Conservation (phyloP, 2,113 vertebrate genomes). For the Odontesthes bonariensis region DNA sequence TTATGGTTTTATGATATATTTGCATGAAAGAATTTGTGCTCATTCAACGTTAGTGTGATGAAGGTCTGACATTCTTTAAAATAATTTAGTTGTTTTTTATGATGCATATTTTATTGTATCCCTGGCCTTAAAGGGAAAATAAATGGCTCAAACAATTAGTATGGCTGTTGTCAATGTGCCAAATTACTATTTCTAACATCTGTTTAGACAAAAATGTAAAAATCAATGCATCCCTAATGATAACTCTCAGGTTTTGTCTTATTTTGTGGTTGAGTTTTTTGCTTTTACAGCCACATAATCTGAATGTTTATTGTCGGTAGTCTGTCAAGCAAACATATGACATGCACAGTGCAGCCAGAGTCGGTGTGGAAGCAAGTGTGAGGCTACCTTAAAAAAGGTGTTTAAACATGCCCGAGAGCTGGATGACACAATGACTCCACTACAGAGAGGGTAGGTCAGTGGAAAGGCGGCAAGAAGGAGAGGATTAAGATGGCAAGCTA, state of each 20-base stretch:
- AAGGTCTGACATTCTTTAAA: too few relatives aligned
- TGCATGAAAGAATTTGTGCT: too few relatives aligned
- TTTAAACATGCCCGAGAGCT: conserved; percentile 48
- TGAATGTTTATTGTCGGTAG: conserved; percentile 18
- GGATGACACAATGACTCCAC: conserved; percentile 29
- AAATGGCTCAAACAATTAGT: too few relatives aligned
- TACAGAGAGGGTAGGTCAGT: conserved; percentile 25
- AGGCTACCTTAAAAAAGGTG: conserved; percentile 62
- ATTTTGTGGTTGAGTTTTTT: not conserved
- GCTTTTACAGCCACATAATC: conserved; percentile 8
- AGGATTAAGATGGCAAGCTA: conserved; percentile 5
- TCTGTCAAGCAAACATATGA: conserved; percentile 22
- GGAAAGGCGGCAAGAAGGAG: conserved; percentile 7
- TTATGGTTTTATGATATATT: too few relatives aligned
- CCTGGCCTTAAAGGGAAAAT: too few relatives aligned
- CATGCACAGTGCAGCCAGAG: conserved; percentile 11
- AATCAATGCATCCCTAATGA: too few relatives aligned
- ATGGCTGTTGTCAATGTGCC: too few relatives aligned
- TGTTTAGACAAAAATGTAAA: too few relatives aligned
- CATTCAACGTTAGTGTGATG: too few relatives aligned
- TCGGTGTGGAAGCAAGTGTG: conserved; percentile 52
- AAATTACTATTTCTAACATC: too few relatives aligned
- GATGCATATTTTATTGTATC: too few relatives aligned
- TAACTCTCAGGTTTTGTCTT: not conserved
- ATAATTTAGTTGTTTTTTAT: too few relatives aligned